These are phyloP conservation scores for Ceratina calcarata DNA, from an alignment of 1,140 invertebrate genomes.

Conservation along the genomic window DNA sequence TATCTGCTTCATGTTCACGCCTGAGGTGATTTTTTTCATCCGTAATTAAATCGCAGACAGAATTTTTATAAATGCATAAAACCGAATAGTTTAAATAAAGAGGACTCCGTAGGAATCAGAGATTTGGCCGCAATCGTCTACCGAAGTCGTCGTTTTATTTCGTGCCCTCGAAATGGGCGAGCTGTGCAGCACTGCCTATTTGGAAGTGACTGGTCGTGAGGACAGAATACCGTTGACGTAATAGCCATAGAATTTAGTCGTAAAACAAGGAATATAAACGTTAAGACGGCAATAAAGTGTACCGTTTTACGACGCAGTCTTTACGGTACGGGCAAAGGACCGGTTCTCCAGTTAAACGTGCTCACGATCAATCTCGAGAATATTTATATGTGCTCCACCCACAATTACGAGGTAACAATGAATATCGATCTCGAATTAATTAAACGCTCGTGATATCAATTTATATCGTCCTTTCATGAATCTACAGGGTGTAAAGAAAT, in stretches of 20 bases:
- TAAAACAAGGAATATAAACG: not conserved
- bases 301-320: slow-evolving; percentile 44
- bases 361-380: slow-evolving; percentile 65
- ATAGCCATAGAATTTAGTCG: not conserved
- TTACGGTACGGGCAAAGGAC: slow-evolving; percentile 68
- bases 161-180: slow-evolving; percentile 62
- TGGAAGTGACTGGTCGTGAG: slow-evolving; percentile 71
- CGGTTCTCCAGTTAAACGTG: slow-evolving; percentile 70
- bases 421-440: not conserved
- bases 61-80: not conserved
- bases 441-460: too few species aligned
- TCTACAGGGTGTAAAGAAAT: too few species aligned
- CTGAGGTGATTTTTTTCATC: slow-evolving; percentile 66
- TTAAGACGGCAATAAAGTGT: not conserved
- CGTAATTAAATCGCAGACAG: too few species aligned
- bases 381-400: slow-evolving; percentile 68
- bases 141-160: slow-evolving; percentile 68
- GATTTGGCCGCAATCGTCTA: slow-evolving; percentile 69
- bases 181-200: slow-evolving; percentile 68
- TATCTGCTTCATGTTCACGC: slow-evolving; percentile 60
- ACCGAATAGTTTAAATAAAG: not conserved
- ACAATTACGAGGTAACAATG: slow-evolving; percentile 71
- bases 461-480: too few species aligned
- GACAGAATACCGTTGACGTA: slow-evolving; percentile 71
- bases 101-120: slow-evolving; percentile 66